Base-by-base conservation (phyloP, 2,888 invertebrate species). In the Rhamphomyia laevipes region DNA sequence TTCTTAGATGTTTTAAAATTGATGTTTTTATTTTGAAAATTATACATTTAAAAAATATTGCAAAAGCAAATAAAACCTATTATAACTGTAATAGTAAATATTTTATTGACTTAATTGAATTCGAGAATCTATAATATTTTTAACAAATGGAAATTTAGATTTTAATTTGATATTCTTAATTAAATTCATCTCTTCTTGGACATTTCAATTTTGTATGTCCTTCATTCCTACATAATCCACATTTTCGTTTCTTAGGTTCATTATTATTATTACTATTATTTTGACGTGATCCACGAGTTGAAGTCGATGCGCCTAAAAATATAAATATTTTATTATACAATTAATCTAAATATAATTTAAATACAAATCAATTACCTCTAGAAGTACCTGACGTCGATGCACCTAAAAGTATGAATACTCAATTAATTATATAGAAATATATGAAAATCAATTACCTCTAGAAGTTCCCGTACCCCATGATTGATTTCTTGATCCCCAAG, bases 191-290 rank as follows among this genome's bases (percentile, higher is more conserved):
- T 53, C 66, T 65, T 4, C 65, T 56, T 1, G 82, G 82, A 59
- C 82, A 82, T 50, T 75, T 73, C 33, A 58, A 65, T 49, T 76
- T 72, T 0, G 73, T 78, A 59, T 82, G 82, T 12, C 82, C 91
- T 72, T 83, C 82, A 59, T 81, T 74, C 10, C 82, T 77, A 65
- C 91, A 91, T 44, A 77, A 60, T 1, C 86, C 78, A 65, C 89
- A 90, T 61, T 78, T 82, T 50, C 86, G 73, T 45, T 71, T 54
- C 46, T 58, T 59, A 5, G 46, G 21, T 4, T 40, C 44, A 30
- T 37, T 44, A 15, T 23, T 12, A 4, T 41, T 21, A 40, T 56
- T 57, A 52, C n/a, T n/a, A n/a, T n/a, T n/a, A n/a, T n/a, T n/a
- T n/a, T n/a, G n/a, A n/a, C n/a, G n/a, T n/a, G n/a, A n/a, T n/a